Percentiles rank a stretch among this genome's conserved stretches.
These are phyloP conservation scores for Apodemia duryi DNA, from an alignment of 2,888 invertebrate genomes.

Conservation along the genomic window DNA sequence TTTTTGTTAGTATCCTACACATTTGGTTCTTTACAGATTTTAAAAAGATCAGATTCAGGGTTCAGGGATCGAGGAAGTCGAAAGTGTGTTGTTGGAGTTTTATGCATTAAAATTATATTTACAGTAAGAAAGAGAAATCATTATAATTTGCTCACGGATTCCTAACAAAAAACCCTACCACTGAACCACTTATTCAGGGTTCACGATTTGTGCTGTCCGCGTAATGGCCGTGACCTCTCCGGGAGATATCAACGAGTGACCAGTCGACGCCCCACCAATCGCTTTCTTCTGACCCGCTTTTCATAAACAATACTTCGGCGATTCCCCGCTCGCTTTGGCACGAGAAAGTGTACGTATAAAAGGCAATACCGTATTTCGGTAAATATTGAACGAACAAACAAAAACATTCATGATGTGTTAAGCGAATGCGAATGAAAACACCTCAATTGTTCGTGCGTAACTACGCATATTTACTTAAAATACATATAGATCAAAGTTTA, in stretches of 20 bases:
- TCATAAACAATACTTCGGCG: conserved; percentile 75
- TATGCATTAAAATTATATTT: too few relatives aligned
- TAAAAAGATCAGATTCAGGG: too few relatives aligned
- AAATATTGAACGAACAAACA: conserved; percentile 38
- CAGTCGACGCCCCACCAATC: conserved; percentile 55
- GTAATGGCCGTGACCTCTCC: conserved; percentile 72
- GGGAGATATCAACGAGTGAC: conserved; percentile 68
- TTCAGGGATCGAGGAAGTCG: too few relatives aligned
- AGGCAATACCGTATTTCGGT: conserved; percentile 34
- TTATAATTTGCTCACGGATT: conserved; percentile 51
- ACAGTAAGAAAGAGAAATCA: conserved; percentile 59
- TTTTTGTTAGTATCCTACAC: too few relatives aligned
- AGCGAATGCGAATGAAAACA: not conserved
- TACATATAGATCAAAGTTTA: not conserved
- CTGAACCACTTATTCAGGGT: conserved; percentile 34
- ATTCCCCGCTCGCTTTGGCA: conserved; percentile 49
- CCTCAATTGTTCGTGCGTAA: not conserved
- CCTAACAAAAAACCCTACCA: conserved; percentile 55
- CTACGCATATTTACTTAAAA: not conserved
- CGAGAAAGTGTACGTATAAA: conserved; percentile 70
- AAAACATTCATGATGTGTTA: conserved; percentile 26
- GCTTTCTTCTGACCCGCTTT: conserved; percentile 79
- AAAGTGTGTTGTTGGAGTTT: too few relatives aligned
- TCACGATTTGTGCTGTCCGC: conserved; percentile 32
- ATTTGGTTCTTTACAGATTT: too few relatives aligned